Percentiles rank a stretch among this genome's conserved stretches.
phyloP scores from a whole-genome alignment of 2,888 invertebrate genomes.

The Zygaena filipendulae region DNA sequence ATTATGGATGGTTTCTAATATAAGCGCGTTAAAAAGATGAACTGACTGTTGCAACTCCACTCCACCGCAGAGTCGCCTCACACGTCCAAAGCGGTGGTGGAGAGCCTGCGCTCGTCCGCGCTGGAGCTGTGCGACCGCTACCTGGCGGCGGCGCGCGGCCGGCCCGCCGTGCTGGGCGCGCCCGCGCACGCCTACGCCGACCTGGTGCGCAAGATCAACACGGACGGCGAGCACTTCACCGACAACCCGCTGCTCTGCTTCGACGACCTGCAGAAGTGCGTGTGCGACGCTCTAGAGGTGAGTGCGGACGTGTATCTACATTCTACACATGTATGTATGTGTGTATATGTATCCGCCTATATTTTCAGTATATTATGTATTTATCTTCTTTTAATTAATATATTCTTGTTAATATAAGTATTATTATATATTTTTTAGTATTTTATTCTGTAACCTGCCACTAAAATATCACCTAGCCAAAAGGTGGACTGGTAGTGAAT shows the following conservation, averaged over 20 bases:
- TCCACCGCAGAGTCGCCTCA: slow-evolving; percentile 35
- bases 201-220: slow-evolving; percentile 51
- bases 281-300: slow-evolving; percentile 70
- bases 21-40: no score
- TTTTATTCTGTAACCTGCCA: no score
- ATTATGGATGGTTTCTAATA: no score
- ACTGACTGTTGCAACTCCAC: no score
- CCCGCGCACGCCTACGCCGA: slow-evolving; percentile 46
- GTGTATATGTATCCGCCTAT: slow-evolving; percentile 21
- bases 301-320: no score
- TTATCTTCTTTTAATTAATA: no score
- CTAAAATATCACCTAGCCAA: no score
- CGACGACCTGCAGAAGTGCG: slow-evolving; percentile 81
- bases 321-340: no score
- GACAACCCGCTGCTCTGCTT: slow-evolving; percentile 77
- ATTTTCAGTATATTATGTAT: no score
- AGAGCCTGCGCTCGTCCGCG: slow-evolving; percentile 50
- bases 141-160: slow-evolving; percentile 39
- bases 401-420: no score
- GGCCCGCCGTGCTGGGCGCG: slow-evolving; percentile 38
- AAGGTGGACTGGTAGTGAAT: no score
- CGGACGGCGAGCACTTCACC: slow-evolving; percentile 51
- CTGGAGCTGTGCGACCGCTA: slow-evolving; percentile 51
- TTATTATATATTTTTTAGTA: no score
- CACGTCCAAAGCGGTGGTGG: slow-evolving; percentile 48